phyloP scores from a whole-genome alignment of 2,797 vertebrate genomes.

The Percopsis omiscomaycus region DNA sequence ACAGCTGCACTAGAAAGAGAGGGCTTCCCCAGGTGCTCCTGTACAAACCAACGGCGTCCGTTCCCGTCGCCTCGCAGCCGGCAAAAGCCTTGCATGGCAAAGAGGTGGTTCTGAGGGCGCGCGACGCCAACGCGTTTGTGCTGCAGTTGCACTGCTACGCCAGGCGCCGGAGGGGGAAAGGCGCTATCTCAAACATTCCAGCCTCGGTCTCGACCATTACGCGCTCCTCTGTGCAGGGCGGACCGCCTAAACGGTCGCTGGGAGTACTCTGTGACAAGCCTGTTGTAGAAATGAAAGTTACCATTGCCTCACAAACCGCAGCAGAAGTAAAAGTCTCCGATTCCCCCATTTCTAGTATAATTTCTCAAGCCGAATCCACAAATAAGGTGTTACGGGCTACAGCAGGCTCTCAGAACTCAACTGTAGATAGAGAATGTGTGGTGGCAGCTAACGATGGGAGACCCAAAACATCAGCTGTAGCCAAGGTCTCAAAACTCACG shows the following conservation, averaged over 20 bases:
- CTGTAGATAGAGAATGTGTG: conserved; percentile 4
- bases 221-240: conserved; percentile 65
- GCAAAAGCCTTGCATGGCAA: conserved; percentile 52
- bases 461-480: not conserved
- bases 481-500: not conserved
- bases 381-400: conserved; percentile 19
- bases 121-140: conserved; percentile 54
- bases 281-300: conserved; percentile 31
- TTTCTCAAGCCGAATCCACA: conserved; percentile 18
- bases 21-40: conserved; percentile 62
- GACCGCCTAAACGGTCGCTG: conserved; percentile 47
- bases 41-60: conserved; percentile 60
- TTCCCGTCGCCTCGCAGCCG: conserved; percentile 22
- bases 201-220: conserved; percentile 66
- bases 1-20: conserved; percentile 55
- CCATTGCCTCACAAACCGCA: conserved; percentile 14
- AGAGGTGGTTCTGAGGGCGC: conserved; percentile 63
- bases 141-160: conserved; percentile 70
- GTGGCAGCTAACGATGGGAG: conserved; percentile 5
- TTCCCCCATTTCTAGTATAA: conserved; percentile 19
- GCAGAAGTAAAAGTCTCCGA: conserved; percentile 16
- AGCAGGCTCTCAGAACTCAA: not conserved
- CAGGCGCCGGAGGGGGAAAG: conserved; percentile 59
- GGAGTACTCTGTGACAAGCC: conserved; percentile 29
- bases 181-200: conserved; percentile 40